Conservation (phyloP, 2,888 invertebrate species). For the Drepana falcataria region DNA sequence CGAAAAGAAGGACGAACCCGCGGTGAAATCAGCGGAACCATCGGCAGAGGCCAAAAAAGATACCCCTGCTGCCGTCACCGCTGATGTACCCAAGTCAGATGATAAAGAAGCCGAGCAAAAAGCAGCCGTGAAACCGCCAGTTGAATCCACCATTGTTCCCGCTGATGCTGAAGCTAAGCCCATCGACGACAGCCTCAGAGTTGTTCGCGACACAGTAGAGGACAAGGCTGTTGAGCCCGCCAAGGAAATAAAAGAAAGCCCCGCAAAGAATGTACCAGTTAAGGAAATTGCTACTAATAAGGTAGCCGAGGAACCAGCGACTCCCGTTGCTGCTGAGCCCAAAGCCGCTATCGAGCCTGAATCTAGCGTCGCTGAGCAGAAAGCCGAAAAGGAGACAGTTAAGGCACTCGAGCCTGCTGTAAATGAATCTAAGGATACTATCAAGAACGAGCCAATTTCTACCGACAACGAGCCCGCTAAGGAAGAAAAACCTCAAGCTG, state of each 20-base stretch:
- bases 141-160: constrained; percentile 10
- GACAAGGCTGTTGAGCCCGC: constrained; percentile 15
- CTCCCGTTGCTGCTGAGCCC: too few relatives aligned
- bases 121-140: background rate
- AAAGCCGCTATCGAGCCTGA: too few relatives aligned
- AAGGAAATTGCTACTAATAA: too few relatives aligned
- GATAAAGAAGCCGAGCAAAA: constrained; percentile 8
- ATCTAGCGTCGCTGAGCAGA: too few relatives aligned
- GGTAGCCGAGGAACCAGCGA: too few relatives aligned
- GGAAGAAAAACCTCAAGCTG: constrained; percentile 34
- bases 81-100: constrained; percentile 7
- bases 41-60: constrained; percentile 37
- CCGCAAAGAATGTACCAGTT: too few relatives aligned
- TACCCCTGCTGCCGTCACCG: constrained; percentile 5
- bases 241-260: background rate
- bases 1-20: constrained; percentile 45
- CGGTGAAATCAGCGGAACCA: constrained; percentile 55
- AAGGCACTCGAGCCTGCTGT: background rate
- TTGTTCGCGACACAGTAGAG: constrained; percentile 59
- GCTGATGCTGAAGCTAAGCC: constrained; percentile 16
- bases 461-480: constrained; percentile 1
- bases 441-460: too few relatives aligned
- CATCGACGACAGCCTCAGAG: constrained; percentile 44
- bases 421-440: too few relatives aligned
- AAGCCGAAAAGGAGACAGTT: background rate